Evolutionary conservation across 2,888 invertebrate species (phyloP), one percentile per base, ranked within the genome.

Genomic region (Biston betularia): DNA sequence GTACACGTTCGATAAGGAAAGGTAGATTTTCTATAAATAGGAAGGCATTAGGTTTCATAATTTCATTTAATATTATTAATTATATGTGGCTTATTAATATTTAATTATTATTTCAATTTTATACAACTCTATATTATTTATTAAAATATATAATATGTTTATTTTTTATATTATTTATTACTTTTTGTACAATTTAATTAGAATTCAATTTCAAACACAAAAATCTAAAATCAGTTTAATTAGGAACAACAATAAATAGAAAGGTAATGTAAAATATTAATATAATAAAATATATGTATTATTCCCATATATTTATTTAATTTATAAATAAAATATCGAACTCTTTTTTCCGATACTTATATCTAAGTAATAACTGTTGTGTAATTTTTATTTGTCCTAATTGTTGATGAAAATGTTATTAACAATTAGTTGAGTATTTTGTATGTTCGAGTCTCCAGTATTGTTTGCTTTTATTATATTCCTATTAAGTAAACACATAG

Each of bases 401-500:
- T 35, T 56, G 42, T 60, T 48, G 38, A 45, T 38, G 34, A 24
- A 52, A 58, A 58, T 40, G 38, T 45, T 40, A 10, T 62, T n/a
- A 46, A 14, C 44, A 24, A 50, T 58, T 61, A 57, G 9, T 52
- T 40, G 54, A 52, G 33, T 61, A 57, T 34, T n/a, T 50, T n/a
- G 65, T 65, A 59, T 59, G 59, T 38, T 34, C 52, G 61, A 65
- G 55, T 60, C 49, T 65, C 53, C 74, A 75, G 74, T 75, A 75
- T 75, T 75, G 65, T 69, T 66, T 71, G 61, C 50, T 68, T 71
- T 70, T 70, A 69, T 70, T 64, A 49, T 70, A 55, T 58, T 24
- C 57, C 50, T 55, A 52, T 65, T 65, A 63, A 45, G 49, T 73
- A 65, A 33, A 68, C 70, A 60, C 65, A 52, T 79, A 79, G 77